A percentile compares a stretch with the other conserved stretches of the same genome.
Evolutionary conservation across 92 coral and sea anemone genomes (phyloP).

Genomic region (Actinernus sp.): DNA sequence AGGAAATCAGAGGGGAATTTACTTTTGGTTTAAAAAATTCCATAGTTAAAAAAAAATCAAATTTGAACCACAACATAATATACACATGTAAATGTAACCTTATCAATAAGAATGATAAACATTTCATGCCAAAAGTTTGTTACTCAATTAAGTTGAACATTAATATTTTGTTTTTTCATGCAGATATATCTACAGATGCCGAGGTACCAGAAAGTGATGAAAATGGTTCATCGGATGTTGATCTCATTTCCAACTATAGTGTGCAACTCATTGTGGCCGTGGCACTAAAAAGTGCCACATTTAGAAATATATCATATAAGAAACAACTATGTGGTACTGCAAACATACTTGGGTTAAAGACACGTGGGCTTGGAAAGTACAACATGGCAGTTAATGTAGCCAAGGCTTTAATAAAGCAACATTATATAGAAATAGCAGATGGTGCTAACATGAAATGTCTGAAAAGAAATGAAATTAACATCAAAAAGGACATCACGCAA

Average conservation of each 20-base stretch:
- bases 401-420: neutral
- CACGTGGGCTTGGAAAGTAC: conserved; percentile 17
- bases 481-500: conserved; percentile 5
- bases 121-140: too few relatives aligned
- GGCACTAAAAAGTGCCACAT: neutral
- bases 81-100: too few relatives aligned
- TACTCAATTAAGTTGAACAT: too few relatives aligned
- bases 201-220: neutral
- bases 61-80: too few relatives aligned
- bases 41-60: too few relatives aligned
- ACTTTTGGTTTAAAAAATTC: too few relatives aligned
- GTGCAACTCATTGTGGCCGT: conserved; percentile 14
- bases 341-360: conserved; percentile 12
- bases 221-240: neutral
- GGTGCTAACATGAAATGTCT: neutral
- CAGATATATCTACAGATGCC: conserved; percentile 13
- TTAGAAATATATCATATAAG: neutral
- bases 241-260: neutral
- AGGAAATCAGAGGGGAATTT: too few relatives aligned
- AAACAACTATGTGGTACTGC: neutral
- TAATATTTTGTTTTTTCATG: neutral
- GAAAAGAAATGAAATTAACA: conserved; percentile 13
- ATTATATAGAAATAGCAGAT: neutral
- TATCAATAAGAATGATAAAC: too few relatives aligned
- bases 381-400: conserved; percentile 14